These are phyloP conservation scores for Enteromius radiatus DNA, from an alignment of 2,797 vertebrate genomes.

Conservation along the genomic window DNA sequence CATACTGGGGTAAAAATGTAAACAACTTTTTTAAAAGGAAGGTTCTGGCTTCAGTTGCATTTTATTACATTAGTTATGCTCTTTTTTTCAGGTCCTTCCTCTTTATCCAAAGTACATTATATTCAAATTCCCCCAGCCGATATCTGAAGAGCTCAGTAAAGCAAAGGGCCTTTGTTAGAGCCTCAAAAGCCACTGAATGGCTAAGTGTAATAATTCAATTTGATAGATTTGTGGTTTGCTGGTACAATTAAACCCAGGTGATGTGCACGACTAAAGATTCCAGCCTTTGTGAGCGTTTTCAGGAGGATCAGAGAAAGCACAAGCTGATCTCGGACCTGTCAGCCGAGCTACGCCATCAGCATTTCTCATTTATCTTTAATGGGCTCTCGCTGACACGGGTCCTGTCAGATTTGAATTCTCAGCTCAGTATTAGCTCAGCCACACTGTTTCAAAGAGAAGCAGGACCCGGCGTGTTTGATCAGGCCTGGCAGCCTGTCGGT, in stretches of 20 bases:
- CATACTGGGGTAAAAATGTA: not conserved
- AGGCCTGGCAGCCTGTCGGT: conserved; percentile 45
- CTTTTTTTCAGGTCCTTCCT: not conserved
- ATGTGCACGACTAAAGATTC: not conserved
- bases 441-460: conserved; percentile 65
- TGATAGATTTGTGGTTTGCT: conserved; percentile 12
- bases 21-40: not conserved
- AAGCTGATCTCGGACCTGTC: conserved; percentile 44
- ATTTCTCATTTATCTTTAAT: conserved; percentile 76
- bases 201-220: conserved; percentile 26
- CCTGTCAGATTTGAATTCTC: conserved; percentile 69
- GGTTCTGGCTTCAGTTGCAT: not conserved
- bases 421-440: conserved; percentile 55
- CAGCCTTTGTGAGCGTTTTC: conserved; percentile 4
- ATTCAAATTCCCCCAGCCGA: not conserved
- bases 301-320: conserved; percentile 25
- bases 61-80: not conserved
- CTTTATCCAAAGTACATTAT: conserved; percentile 4
- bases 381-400: conserved; percentile 61
- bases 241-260: conserved; percentile 43
- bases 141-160: not conserved
- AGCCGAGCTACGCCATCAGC: conserved; percentile 67
- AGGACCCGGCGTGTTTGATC: conserved; percentile 60
- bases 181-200: not conserved
- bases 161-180: conserved; percentile 4